A percentile compares a stretch with the other conserved stretches of the same genome.
These are phyloP conservation scores for Epirrita christyi DNA, from an alignment of 2,888 invertebrate species.

Conservation along the genomic window DNA sequence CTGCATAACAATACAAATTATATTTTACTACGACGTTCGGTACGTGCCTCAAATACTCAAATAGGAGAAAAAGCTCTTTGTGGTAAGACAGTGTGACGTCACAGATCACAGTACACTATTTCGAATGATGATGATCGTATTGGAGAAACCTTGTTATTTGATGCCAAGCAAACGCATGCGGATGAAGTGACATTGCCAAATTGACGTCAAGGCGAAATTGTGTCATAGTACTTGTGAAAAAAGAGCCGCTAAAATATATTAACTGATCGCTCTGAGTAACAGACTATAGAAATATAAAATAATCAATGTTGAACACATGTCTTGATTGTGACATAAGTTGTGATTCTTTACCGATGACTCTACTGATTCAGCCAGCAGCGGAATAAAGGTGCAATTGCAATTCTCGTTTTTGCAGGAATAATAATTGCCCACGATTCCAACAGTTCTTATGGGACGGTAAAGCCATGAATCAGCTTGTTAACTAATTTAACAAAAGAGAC, in stretches of 20 bases:
- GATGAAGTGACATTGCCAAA: constrained; percentile 53
- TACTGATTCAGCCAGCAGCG: too few species aligned
- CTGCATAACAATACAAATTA: constrained; percentile 6
- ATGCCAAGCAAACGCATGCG: constrained; percentile 45
- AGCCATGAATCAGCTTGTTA: too few species aligned
- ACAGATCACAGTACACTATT: background rate
- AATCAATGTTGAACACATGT: too few species aligned
- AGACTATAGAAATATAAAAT: background rate
- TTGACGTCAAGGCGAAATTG: constrained; percentile 46
- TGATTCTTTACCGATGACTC: too few species aligned
- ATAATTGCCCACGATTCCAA: too few species aligned
- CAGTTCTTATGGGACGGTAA: too few species aligned
- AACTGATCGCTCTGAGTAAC: background rate
- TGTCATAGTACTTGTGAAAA: background rate
- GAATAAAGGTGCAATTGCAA: too few species aligned
- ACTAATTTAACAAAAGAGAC: too few species aligned
- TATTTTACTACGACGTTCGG: constrained; percentile 3
- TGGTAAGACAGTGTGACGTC: constrained; percentile 9
- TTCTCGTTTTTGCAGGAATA: too few species aligned
- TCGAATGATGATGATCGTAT: too few species aligned
- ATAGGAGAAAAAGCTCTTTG: constrained; percentile 5
- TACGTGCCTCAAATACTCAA: constrained; percentile 9
- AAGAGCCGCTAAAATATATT: constrained; percentile 1
- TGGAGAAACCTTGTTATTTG: constrained; percentile 49
- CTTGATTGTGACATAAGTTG: too few species aligned